phyloP scores from a whole-genome alignment of 1,140 invertebrate species.

The Plectrocnemia conspersa region DNA sequence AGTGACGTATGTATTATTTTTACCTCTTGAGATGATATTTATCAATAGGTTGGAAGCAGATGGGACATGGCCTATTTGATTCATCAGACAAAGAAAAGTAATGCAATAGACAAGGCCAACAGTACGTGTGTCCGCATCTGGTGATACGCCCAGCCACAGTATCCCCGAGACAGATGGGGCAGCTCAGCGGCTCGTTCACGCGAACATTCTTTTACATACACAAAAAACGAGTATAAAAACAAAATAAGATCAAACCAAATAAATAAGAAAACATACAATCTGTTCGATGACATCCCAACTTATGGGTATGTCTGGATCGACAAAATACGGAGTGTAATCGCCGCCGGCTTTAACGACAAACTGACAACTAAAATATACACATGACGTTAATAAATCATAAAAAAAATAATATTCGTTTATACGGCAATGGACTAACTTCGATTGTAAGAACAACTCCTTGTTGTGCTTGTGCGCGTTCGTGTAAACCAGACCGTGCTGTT shows the following conservation, averaged over 20 bases:
- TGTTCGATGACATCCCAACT: constrained; percentile 90
- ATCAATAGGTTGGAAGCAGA: constrained; percentile 75
- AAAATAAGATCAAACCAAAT: neutral
- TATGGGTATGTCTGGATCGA: constrained; percentile 82
- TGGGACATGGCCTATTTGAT: constrained; percentile 73
- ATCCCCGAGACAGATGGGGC: constrained; percentile 85
- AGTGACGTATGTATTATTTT: no score
- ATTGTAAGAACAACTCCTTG: constrained; percentile 90
- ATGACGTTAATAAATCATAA: neutral
- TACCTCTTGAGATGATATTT: constrained; percentile 80
- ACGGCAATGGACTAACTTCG: constrained; percentile 68
- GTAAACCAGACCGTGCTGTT: constrained; percentile 44
- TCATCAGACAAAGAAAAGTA: constrained; percentile 83
- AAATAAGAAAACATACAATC: constrained; percentile 65
- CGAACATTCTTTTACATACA: constrained; percentile 31
- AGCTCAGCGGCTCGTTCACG: constrained; percentile 53
- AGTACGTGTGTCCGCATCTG: constrained; percentile 91
- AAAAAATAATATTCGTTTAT: neutral
- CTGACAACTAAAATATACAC: constrained; percentile 72
- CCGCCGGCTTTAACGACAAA: constrained; percentile 81
- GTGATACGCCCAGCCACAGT: constrained; percentile 88
- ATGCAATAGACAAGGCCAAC: constrained; percentile 92
- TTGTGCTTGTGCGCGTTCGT: constrained; percentile 68
- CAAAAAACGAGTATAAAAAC: constrained; percentile 8
- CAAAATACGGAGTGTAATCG: constrained; percentile 71